phyloP scores from a whole-genome alignment of 1,140 invertebrate genomes.

The Vollenhovia emeryi region DNA sequence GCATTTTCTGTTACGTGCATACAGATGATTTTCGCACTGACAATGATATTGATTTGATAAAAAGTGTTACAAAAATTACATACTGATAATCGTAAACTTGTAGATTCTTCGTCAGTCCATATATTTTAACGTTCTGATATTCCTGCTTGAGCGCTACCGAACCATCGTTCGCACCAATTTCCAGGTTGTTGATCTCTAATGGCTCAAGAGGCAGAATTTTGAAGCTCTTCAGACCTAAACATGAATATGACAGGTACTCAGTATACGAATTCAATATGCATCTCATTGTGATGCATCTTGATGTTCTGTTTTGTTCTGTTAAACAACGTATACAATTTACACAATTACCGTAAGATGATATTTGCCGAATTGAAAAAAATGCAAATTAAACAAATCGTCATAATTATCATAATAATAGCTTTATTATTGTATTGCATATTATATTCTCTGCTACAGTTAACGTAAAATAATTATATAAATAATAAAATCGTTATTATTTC shows the following conservation, averaged over 20 bases:
- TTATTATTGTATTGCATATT: neutral
- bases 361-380: neutral
- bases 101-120: slow-evolving; percentile 86
- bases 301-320: neutral
- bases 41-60: neutral
- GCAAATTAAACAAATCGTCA: neutral
- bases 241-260: neutral
- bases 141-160: slow-evolving; percentile 87
- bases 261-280: neutral
- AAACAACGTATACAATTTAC: neutral
- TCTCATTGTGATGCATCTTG: neutral
- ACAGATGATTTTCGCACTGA: neutral
- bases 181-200: slow-evolving; percentile 85
- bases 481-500: neutral
- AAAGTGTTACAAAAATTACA: neutral
- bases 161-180: slow-evolving; percentile 86
- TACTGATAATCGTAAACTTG: slow-evolving; percentile 72
- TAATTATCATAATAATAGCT: neutral
- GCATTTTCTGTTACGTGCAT: neutral
- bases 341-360: neutral
- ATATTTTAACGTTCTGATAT: slow-evolving; percentile 86
- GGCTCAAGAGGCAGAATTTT: slow-evolving; percentile 85
- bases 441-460: neutral
- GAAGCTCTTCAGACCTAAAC: slow-evolving; percentile 73
- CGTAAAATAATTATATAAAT: neutral